phyloP scores from a whole-genome alignment of 1,140 invertebrate genomes.

The Drosophila athabasca region DNA sequence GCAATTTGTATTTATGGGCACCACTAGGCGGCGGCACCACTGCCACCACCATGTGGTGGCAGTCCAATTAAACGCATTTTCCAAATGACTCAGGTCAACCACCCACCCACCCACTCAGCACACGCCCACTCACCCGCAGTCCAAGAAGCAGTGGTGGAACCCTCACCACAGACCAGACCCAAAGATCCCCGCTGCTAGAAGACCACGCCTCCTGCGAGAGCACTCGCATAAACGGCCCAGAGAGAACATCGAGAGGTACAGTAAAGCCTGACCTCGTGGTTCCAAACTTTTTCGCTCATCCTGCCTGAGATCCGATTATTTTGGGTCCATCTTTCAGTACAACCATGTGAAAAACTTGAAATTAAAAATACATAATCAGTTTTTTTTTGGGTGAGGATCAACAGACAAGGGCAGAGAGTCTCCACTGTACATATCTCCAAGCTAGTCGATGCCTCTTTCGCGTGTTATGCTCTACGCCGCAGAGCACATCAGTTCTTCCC shows the following conservation, averaged over 20 bases:
- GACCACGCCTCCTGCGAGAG: constrained; percentile 18
- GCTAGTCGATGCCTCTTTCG: neutral
- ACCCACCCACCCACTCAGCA: constrained; percentile 10
- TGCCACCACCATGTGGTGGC: constrained; percentile 48
- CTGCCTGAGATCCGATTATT: no score
- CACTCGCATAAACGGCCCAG: neutral
- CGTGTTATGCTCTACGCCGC: neutral
- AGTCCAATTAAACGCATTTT: constrained; percentile 70
- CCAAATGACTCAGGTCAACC: constrained; percentile 46
- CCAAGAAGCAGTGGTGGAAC: no score
- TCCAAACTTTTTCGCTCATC: no score
- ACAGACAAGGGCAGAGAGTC: no score
- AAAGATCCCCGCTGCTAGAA: neutral
- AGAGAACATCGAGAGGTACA: neutral
- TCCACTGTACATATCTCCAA: constrained; percentile 2
- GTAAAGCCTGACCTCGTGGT: no score
- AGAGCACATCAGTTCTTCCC: neutral
- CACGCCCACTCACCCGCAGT: constrained; percentile 21
- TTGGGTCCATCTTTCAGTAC: no score
- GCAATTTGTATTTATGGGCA: constrained; percentile 77
- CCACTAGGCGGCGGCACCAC: constrained; percentile 8
- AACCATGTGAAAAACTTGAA: no score
- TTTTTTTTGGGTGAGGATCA: no score
- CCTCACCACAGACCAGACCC: neutral
- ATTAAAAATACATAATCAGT: no score